Base-by-base conservation (phyloP, 2,797 vertebrate species). In the Scyliorhinus canicula region DNA sequence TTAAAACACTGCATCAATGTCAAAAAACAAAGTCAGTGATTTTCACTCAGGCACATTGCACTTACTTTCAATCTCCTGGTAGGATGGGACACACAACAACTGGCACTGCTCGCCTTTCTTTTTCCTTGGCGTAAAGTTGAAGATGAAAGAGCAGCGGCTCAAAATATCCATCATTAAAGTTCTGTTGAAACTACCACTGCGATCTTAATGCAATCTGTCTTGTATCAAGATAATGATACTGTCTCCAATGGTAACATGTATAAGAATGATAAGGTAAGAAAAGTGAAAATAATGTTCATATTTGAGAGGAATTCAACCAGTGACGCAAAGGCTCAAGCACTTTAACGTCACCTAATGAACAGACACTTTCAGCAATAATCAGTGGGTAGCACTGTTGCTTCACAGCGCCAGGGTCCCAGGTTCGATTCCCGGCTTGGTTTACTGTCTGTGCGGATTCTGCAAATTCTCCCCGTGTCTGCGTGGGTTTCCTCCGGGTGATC, bases 1-100 rank as follows among this genome's bases (percentile, higher is more conserved):
- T 44, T 65, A 93, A 91, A 93, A 65, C 60, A 93, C 60, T 63
- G 50, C 60, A 93, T 93, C 88, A 93, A 93, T 65, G 55, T 90
- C 86, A 93, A 69, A 65, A 93, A 12, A 65, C 63, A 1, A 93
- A 65, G 65, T 50, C 57, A 65, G 91, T 28, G 91, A 69, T 93
- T 93, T 93, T 65, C 11, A 24, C 40, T 93, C 91, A 69, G 44
- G 28, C 40, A 9, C 12, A 28, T 28, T 57, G 14, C 24, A 44
- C 60, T 69, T 26, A 69, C 26, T 44, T 69, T 93, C 63, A 67
- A 6, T 28, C 44, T 24, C 63, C 60, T 69, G 9, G 63, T 69
- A n/a, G 40, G 63, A 47, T 93, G n/a, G 60, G 24, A 50, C 21
- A 65, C n/a, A 44, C 35, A 60, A 55, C 84, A 86, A 86, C 50